Conservation (phyloP, 1,140 invertebrate species). For the Forficula auricularia region DNA sequence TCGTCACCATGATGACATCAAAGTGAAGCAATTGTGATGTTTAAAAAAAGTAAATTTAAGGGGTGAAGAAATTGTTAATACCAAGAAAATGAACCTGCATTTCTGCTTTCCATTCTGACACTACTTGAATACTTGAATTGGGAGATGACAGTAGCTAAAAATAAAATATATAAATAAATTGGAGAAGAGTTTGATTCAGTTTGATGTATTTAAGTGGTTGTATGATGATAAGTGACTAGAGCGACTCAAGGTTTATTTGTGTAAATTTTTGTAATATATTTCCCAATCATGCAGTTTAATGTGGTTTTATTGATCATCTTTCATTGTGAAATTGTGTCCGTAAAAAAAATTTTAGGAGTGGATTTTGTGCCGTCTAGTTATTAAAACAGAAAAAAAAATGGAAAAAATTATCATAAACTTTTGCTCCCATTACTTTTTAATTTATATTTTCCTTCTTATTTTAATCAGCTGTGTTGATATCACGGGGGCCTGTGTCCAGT, state of each 20-base stretch:
- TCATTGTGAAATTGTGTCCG: constrained; percentile 12
- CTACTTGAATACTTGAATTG: constrained; percentile 23
- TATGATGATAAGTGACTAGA: constrained; percentile 16
- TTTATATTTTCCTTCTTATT: not conserved
- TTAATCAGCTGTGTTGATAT: constrained; percentile 4
- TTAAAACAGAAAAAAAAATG: constrained; percentile 6
- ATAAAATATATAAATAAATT: constrained; percentile 21
- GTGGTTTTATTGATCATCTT: constrained; percentile 14
- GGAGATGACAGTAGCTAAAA: constrained; percentile 16
- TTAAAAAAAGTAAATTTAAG: constrained; percentile 26
- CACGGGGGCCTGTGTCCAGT: constrained; percentile 1
- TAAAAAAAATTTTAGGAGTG: constrained; percentile 13
- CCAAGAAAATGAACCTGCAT: constrained; percentile 22
- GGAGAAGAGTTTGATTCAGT: constrained; percentile 19
- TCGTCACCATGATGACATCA: constrained; percentile 98
- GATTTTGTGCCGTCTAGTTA: constrained; percentile 12
- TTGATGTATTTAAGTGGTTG: constrained; percentile 18
- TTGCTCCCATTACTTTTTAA: constrained; percentile 9
- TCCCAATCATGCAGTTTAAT: constrained; percentile 11
- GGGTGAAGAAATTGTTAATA: constrained; percentile 30
- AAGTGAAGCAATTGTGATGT: constrained; percentile 52
- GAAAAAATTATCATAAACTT: constrained; percentile 5
- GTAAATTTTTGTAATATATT: constrained; percentile 25
- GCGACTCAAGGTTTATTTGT: constrained; percentile 16
- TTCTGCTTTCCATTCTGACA: constrained; percentile 32